Percentiles rank a stretch among this genome's conserved stretches.
Conservation (phyloP, 2,113 vertebrate genomes). For the Hippocampus abdominalis region DNA sequence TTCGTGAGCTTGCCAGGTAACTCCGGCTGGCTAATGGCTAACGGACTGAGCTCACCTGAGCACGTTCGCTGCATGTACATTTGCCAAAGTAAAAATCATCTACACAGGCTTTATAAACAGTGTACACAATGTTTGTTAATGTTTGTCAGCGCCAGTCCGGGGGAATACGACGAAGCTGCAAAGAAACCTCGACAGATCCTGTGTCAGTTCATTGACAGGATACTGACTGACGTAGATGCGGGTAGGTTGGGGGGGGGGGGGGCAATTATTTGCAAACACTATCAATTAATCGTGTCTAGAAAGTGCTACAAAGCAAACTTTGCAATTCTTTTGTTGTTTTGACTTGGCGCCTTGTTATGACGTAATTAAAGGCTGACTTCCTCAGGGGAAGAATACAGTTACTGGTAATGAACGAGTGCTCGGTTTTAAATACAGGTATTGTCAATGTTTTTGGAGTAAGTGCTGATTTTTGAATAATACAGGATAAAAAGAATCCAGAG, state of each 20-base stretch:
- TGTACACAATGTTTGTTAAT: neutral
- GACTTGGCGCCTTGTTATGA: neutral
- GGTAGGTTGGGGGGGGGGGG: slow-evolving; percentile 72
- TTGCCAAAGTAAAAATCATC: no score
- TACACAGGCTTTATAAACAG: neutral
- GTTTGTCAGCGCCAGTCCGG: slow-evolving; percentile 78
- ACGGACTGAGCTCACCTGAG: slow-evolving; percentile 13
- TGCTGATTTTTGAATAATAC: no score
- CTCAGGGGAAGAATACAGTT: no score
- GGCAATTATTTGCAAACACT: neutral
- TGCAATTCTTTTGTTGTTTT: neutral
- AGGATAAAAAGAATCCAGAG: no score
- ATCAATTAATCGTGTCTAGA: neutral
- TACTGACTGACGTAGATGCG: slow-evolving; percentile 91
- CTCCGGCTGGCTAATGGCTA: slow-evolving; percentile 12
- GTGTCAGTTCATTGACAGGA: slow-evolving; percentile 95
- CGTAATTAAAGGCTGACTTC: neutral
- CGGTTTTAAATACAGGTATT: no score
- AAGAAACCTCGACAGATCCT: slow-evolving; percentile 96
- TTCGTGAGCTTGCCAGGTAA: slow-evolving; percentile 87
- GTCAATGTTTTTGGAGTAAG: no score
- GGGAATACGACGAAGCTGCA: slow-evolving; percentile 83
- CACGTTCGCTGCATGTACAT: neutral
- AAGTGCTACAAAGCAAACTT: neutral
- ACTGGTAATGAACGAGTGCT: no score